Base-by-base conservation (phyloP, 1,140 invertebrate genomes). In the Lepidurus packardi region DNA sequence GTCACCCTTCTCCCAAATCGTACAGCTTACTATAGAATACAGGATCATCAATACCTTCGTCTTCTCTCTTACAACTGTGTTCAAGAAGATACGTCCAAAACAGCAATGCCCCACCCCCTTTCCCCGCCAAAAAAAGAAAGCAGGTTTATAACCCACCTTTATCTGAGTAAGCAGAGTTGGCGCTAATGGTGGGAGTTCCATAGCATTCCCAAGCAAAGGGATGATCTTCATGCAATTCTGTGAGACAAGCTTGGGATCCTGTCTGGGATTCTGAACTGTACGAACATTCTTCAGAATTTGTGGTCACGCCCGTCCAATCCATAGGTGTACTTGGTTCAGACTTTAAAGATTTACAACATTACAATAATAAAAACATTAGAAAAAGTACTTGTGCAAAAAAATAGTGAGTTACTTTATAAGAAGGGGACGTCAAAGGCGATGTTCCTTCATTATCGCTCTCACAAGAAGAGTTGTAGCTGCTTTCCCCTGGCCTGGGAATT, bases 1-100 rank as follows among this genome's bases (percentile, higher is more conserved):
- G 81, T 95, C 93, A 21, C 91, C 88, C 73, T 90, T 89, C 83
- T 97, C 94, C 95, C 95, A 98, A 85, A 98, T 93, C 47, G 94
- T 95, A 84, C 96, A 98, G 80, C 93, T 96, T 77, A 96, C 94
- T 95, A 82, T 75, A 86, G 83, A 80, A 79, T 80, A 77, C 7
- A 44, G 76, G 41, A 74, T 77, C 74, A 74, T 82, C 21, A 65
- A 77, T 73, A n/a, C 47, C n/a, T 13, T 79, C 25, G 5, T 10
- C 25, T 13, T 34, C 16, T 73, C 73, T 25, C 16, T 41, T 73
- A 24, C 45, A 34, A 34, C 34, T 4, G 3, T 34, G 34, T 4
- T 34, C 42, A 80, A 80, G 78, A 78, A 25, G 21, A 53, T 8
- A 77, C 34, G 73, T 80, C 73, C 43, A 79, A 78, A 80, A 73